Percentiles rank a stretch among this genome's conserved stretches.
These are phyloP conservation scores for Temnothorax rugatulus DNA, from an alignment of 2,888 invertebrate species.

Conservation along the genomic window DNA sequence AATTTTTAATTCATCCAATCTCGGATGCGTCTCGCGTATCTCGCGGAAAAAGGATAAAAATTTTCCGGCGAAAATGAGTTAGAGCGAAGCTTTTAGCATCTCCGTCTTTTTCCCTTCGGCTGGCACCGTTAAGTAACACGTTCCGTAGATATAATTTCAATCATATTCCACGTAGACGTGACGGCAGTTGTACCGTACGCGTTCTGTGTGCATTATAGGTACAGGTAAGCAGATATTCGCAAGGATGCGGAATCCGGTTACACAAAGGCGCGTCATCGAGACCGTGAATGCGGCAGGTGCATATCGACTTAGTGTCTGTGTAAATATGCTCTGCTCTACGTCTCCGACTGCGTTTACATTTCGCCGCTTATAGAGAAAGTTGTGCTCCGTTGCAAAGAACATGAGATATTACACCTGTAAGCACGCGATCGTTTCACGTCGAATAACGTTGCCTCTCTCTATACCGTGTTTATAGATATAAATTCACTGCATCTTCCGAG, in stretches of 20 bases:
- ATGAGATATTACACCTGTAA: slow-evolving; percentile 27
- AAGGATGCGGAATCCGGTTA: slow-evolving; percentile 56
- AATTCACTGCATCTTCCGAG: neutral
- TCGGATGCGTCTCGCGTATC: slow-evolving; percentile 15
- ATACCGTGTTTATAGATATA: neutral
- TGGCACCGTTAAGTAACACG: neutral
- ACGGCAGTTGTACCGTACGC: slow-evolving; percentile 4
- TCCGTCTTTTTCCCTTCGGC: neutral
- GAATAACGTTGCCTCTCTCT: neutral
- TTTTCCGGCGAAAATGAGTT: neutral
- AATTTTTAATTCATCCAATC: slow-evolving; percentile 50
- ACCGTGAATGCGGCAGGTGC: slow-evolving; percentile 75
- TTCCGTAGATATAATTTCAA: slow-evolving; percentile 11
- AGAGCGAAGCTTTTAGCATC: neutral
- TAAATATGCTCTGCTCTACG: slow-evolving; percentile 73
- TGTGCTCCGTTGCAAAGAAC: neutral
- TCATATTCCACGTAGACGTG: slow-evolving; percentile 7
- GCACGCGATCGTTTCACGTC: slow-evolving; percentile 12
- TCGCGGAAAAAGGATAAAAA: slow-evolving; percentile 13
- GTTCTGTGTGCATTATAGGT: neutral
- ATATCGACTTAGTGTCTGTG: slow-evolving; percentile 77
- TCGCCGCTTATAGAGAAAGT: slow-evolving; percentile 53
- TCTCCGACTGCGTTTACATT: slow-evolving; percentile 66
- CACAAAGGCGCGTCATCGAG: slow-evolving; percentile 66
- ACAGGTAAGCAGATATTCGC: slow-evolving; percentile 59